phyloP scores from a whole-genome alignment of 2,888 invertebrate species.

The Strigamia crassipes region DNA sequence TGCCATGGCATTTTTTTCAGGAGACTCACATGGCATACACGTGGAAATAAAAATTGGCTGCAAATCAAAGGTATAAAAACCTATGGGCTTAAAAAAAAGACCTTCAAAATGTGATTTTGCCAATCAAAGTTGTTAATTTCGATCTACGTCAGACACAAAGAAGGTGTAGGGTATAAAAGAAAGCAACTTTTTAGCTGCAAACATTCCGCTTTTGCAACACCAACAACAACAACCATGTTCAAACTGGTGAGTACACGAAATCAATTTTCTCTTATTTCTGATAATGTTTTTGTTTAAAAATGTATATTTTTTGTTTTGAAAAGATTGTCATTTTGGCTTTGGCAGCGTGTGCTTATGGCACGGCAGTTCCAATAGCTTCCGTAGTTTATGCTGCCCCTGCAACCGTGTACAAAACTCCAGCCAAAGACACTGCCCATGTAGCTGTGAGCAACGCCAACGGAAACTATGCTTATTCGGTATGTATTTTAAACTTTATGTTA shows the following conservation, averaged over 20 bases:
- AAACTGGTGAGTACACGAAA: not conserved
- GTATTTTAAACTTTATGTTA: not conserved
- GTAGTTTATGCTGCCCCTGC: not conserved
- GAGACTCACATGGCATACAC: not conserved
- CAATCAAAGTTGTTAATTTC: not conserved
- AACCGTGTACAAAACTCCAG: not conserved
- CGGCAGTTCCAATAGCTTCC: not conserved
- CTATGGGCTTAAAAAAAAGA: not conserved
- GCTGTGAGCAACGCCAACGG: constrained; percentile 26
- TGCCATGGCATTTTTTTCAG: not conserved
- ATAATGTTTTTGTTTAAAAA: not conserved
- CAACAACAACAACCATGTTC: not conserved
- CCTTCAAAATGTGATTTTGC: not conserved
- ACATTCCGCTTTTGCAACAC: not conserved
- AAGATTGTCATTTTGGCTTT: not conserved
- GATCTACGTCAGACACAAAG: not conserved
- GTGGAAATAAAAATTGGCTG: not conserved
- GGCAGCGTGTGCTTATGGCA: not conserved
- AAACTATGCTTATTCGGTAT: constrained; percentile 37
- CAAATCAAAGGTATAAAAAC: not conserved
- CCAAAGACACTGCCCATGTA: not conserved
- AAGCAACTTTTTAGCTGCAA: not conserved
- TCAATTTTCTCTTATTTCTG: not conserved
- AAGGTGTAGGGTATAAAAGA: constrained; percentile 10
- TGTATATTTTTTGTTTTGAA: not conserved